Conservation (phyloP, 2,888 invertebrate genomes). For the Eristalinus aeneus region DNA sequence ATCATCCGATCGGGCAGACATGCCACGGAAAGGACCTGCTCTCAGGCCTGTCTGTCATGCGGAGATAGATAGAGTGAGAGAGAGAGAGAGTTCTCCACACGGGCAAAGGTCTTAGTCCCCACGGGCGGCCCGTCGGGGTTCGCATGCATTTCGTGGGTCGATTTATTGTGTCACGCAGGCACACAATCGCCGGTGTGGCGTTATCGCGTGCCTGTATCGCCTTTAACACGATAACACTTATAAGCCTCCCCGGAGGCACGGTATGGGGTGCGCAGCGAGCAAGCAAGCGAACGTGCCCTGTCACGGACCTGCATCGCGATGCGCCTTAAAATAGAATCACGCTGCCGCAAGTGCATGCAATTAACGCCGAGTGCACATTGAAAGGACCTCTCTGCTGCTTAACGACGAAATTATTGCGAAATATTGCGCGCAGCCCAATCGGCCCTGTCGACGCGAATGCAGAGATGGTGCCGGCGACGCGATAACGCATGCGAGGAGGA, state of each 20-base stretch:
- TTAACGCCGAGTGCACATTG: constrained; percentile 51
- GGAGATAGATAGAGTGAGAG: too few species aligned
- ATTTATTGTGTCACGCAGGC: constrained; percentile 66
- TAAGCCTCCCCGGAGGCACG: not conserved
- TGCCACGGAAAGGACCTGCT: constrained; percentile 43
- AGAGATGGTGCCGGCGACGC: constrained; percentile 27
- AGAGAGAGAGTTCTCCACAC: not conserved
- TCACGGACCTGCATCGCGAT: constrained; percentile 36
- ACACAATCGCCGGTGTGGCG: constrained; percentile 38
- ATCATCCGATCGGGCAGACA: constrained; percentile 45
- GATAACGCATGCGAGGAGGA: constrained; percentile 60
- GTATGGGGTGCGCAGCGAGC: constrained; percentile 31
- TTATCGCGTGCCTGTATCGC: constrained; percentile 66
- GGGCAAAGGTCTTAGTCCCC: constrained; percentile 29
- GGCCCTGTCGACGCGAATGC: constrained; percentile 6
- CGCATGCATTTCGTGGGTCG: constrained; percentile 58
- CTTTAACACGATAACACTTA: constrained; percentile 68
- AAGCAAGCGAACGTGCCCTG: constrained; percentile 61
- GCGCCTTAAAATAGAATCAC: constrained; percentile 52
- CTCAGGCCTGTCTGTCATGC: constrained; percentile 26
- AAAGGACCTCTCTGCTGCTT: constrained; percentile 16
- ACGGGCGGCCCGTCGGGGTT: constrained; percentile 3
- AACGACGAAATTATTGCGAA: constrained; percentile 51
- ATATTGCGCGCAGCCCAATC: constrained; percentile 23
- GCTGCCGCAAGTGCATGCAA: constrained; percentile 56